Conservation (phyloP, 2,888 invertebrate species). For the Drosophila greeni region DNA sequence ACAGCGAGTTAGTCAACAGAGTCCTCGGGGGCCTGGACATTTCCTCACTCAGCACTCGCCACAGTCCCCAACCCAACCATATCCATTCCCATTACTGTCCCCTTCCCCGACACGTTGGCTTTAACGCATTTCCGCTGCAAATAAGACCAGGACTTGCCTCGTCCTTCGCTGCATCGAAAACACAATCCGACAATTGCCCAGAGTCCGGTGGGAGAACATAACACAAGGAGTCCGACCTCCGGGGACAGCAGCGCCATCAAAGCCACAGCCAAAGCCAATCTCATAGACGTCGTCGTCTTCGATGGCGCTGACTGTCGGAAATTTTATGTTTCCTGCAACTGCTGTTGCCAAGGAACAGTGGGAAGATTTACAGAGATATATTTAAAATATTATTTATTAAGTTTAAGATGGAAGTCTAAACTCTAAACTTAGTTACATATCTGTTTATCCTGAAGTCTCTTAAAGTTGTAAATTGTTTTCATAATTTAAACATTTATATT, state of each 20-base stretch:
- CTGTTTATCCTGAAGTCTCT: background rate
- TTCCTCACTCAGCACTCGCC: background rate
- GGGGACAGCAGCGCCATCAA: constrained; percentile 29
- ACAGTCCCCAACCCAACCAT: background rate
- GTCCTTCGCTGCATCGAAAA: constrained; percentile 37
- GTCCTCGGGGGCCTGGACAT: constrained; percentile 23
- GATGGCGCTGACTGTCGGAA: constrained; percentile 40
- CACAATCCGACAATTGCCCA: constrained; percentile 41
- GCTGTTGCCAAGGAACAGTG: constrained; percentile 22
- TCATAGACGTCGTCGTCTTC: constrained; percentile 36
- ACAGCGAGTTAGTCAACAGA: constrained; percentile 64
- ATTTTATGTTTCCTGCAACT: constrained; percentile 47
- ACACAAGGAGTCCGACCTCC: constrained; percentile 18
- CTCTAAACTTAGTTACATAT: too few relatives aligned
- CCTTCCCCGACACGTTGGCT: constrained; percentile 29
- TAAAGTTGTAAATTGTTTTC: background rate
- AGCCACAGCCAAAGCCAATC: constrained; percentile 40
- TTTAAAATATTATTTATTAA: too few relatives aligned
- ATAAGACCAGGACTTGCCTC: constrained; percentile 39
- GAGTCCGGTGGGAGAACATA: constrained; percentile 30
- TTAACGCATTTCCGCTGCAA: constrained; percentile 68
- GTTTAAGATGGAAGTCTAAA: too few relatives aligned
- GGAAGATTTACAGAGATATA: too few relatives aligned
- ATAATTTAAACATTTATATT: background rate
- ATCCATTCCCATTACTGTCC: constrained; percentile 14